These are phyloP conservation scores for Listrodromus nycthemerus DNA, from an alignment of 2,888 invertebrate genomes.

Conservation along the genomic window DNA sequence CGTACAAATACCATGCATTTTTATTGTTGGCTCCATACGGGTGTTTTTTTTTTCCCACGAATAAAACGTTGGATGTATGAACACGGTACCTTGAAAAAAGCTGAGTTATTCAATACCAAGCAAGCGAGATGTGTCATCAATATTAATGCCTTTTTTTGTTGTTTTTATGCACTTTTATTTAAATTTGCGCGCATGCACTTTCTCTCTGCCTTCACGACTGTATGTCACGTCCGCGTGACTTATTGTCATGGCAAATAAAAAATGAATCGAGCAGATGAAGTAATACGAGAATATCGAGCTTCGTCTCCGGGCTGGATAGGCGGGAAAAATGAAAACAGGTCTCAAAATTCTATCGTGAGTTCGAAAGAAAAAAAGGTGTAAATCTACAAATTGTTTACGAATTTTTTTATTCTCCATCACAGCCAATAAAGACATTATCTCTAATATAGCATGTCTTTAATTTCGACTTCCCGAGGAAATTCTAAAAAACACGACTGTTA, in stretches of 20 bases:
- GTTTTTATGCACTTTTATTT: background rate
- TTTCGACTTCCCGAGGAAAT: no score
- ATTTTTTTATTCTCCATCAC: no score
- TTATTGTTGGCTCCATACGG: background rate
- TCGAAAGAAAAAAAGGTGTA: conserved; percentile 4
- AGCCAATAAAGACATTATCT: no score
- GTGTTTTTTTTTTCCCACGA: background rate
- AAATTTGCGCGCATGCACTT: background rate
- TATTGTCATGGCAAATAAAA: background rate
- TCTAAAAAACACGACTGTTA: no score
- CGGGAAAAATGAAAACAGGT: background rate
- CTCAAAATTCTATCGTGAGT: conserved; percentile 34
- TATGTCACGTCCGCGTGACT: conserved; percentile 2
- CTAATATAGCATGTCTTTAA: no score
- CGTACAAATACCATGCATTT: conserved; percentile 1
- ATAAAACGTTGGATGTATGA: background rate
- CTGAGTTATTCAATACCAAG: background rate
- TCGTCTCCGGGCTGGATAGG: background rate
- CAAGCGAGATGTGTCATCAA: background rate
- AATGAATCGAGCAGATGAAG: conserved; percentile 17
- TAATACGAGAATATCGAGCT: conserved; percentile 8
- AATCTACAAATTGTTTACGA: no score
- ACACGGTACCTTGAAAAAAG: background rate
- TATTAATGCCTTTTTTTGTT: background rate
- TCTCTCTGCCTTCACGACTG: background rate